phyloP scores from a whole-genome alignment of 2,797 vertebrate genomes.

The Helostoma temminkii region DNA sequence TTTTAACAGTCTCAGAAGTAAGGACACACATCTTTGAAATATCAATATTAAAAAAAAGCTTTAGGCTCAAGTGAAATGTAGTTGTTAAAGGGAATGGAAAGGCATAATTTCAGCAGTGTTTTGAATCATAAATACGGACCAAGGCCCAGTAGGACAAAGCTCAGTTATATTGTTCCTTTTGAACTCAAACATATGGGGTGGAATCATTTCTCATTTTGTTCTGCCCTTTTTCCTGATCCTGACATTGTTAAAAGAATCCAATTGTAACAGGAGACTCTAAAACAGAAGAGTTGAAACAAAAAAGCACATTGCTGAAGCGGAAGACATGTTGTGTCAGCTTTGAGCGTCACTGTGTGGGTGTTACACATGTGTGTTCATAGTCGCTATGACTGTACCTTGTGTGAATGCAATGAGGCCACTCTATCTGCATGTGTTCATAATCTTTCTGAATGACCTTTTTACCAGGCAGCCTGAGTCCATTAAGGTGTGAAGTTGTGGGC shows the following conservation, averaged over 20 bases:
- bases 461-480: conserved; percentile 41
- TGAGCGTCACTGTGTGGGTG: not conserved
- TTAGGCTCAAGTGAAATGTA: not conserved
- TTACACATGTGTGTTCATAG: too few relatives aligned
- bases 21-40: not conserved
- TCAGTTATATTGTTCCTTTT: conserved; percentile 34
- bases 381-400: conserved; percentile 24
- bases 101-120: conserved; percentile 11
- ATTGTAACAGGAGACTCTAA: too few relatives aligned
- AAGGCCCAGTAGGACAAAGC: conserved; percentile 29
- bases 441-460: conserved; percentile 55
- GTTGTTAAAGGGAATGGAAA: not conserved
- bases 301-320: conserved; percentile 18
- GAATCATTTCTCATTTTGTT: too few relatives aligned
- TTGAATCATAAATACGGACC: conserved; percentile 41
- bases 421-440: conserved; percentile 24
- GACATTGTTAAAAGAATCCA: too few relatives aligned
- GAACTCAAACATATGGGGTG: too few relatives aligned
- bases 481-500: conserved; percentile 44
- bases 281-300: conserved; percentile 44
- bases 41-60: conserved; percentile 4
- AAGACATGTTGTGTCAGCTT: not conserved
- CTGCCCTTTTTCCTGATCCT: too few relatives aligned
- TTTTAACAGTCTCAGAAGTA: not conserved
- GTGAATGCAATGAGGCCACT: not conserved